phyloP scores from a whole-genome alignment of 2,888 invertebrate genomes.

The Tortricodes alternella region DNA sequence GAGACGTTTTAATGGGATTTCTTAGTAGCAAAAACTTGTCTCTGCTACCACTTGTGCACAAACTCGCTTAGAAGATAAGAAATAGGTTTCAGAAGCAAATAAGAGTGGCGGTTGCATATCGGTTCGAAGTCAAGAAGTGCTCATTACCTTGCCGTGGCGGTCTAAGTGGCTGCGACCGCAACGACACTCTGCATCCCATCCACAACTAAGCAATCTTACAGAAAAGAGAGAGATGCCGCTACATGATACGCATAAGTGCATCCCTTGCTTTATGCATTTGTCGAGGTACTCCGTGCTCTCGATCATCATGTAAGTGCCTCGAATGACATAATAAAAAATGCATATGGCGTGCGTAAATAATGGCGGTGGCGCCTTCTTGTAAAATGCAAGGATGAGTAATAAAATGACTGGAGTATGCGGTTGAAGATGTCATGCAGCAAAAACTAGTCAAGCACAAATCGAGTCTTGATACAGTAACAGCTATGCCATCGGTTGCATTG shows the following conservation, averaged over 20 bases:
- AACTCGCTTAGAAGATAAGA: conserved; percentile 15
- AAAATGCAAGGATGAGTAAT: conserved; percentile 12
- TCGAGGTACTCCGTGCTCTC: neutral
- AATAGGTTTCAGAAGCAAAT: conserved; percentile 17
- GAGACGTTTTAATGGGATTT: conserved; percentile 28
- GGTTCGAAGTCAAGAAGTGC: conserved; percentile 2
- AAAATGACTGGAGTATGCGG: conserved; percentile 5
- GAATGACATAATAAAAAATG: conserved; percentile 23
- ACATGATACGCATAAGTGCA: neutral
- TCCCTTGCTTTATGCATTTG: conserved; percentile 7
- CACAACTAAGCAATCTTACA: neutral
- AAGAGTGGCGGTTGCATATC: conserved; percentile 6
- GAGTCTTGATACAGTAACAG: conserved; percentile 12
- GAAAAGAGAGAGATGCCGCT: conserved; percentile 9
- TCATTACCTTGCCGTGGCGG: conserved; percentile 1
- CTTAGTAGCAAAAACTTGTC: conserved; percentile 18
- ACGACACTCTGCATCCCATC: conserved; percentile 20
- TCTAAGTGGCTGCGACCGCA: conserved; percentile 26
- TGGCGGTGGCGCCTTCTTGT: conserved; percentile 14
- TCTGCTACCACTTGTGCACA: conserved; percentile 16
- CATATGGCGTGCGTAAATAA: conserved; percentile 20
- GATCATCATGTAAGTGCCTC: conserved; percentile 13
- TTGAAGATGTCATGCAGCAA: conserved; percentile 12
- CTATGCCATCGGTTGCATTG: conserved; percentile 2
- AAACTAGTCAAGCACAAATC: conserved; percentile 20